Percentiles rank a stretch among this genome's conserved stretches.
These are phyloP conservation scores for Etheostoma nigrum DNA, from an alignment of 2,797 vertebrate genomes.

Conservation along the genomic window DNA sequence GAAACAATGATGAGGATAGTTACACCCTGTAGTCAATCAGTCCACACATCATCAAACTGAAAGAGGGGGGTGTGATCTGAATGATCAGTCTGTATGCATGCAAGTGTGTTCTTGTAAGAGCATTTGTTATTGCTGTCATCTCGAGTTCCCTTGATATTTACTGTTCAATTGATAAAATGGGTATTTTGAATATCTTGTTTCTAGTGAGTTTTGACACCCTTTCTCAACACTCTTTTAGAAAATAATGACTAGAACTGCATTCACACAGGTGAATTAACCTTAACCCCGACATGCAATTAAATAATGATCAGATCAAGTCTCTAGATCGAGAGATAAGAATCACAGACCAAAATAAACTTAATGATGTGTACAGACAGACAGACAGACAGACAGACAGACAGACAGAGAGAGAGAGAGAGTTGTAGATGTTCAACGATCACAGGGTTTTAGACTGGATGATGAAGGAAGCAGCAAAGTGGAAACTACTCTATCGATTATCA, in stretches of 20 bases:
- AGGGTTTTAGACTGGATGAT: conserved; percentile 13
- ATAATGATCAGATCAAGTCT: conserved; percentile 56
- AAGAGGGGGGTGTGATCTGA: not conserved
- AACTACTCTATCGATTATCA: conserved; percentile 50
- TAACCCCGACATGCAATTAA: conserved; percentile 40
- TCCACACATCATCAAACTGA: not conserved
- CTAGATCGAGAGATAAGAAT: conserved; percentile 40
- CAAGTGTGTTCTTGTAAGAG: not conserved
- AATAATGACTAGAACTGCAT: conserved; percentile 18
- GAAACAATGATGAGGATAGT: not conserved
- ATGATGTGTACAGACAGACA: conserved; percentile 18
- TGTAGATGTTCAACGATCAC: conserved; percentile 14
- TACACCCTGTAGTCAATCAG: not conserved
- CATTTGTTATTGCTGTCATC: not conserved
- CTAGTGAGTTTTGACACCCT: not conserved
- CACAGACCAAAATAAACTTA: conserved; percentile 37
- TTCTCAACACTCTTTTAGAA: conserved; percentile 1
- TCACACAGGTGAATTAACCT: conserved; percentile 30
- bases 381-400: conserved; percentile 4
- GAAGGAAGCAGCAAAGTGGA: conserved; percentile 49
- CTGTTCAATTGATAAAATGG: not conserved
- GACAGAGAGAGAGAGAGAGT: not conserved
- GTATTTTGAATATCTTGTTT: not conserved
- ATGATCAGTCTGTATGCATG: not conserved
- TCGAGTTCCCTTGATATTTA: not conserved